Percentiles rank a stretch among this genome's conserved stretches.
These are phyloP conservation scores for Pogonophryne albipinna DNA, from an alignment of 2,797 vertebrate genomes.

Conservation along the genomic window DNA sequence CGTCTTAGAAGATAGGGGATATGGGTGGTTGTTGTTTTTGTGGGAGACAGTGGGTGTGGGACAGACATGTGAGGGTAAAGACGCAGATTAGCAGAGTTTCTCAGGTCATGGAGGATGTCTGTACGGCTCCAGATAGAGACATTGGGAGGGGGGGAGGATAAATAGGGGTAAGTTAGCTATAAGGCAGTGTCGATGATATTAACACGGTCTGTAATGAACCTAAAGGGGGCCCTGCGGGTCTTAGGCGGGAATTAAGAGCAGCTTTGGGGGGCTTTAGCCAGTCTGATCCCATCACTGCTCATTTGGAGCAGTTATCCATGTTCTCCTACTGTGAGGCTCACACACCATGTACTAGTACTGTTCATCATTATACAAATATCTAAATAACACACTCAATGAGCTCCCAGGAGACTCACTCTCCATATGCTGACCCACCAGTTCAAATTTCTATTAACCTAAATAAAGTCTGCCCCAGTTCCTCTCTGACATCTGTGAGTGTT, in stretches of 20 bases:
- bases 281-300: constrained; percentile 72
- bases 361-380: neutral
- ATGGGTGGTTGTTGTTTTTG: constrained; percentile 51
- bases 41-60: constrained; percentile 55
- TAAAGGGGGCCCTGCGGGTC: constrained; percentile 46
- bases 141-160: constrained; percentile 27
- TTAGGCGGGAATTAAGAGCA: constrained; percentile 57
- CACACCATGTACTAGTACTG: neutral
- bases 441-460: constrained; percentile 38
- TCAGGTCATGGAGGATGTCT: constrained; percentile 68
- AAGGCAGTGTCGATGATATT: constrained; percentile 50
- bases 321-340: constrained; percentile 31
- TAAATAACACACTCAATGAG: neutral
- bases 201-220: constrained; percentile 65
- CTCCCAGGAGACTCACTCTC: constrained; percentile 13
- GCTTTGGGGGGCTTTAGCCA: constrained; percentile 54
- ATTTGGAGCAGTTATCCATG: constrained; percentile 66
- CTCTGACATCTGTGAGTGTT: constrained; percentile 52
- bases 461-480: constrained; percentile 40
- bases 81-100: constrained; percentile 60
- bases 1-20: constrained; percentile 22
- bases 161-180: constrained; percentile 37
- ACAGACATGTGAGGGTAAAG: constrained; percentile 35
- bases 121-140: constrained; percentile 60
- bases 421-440: constrained; percentile 24